Evolutionary conservation across 2,888 invertebrate genomes (phyloP).

Genomic region (Nymphalis urticae): DNA sequence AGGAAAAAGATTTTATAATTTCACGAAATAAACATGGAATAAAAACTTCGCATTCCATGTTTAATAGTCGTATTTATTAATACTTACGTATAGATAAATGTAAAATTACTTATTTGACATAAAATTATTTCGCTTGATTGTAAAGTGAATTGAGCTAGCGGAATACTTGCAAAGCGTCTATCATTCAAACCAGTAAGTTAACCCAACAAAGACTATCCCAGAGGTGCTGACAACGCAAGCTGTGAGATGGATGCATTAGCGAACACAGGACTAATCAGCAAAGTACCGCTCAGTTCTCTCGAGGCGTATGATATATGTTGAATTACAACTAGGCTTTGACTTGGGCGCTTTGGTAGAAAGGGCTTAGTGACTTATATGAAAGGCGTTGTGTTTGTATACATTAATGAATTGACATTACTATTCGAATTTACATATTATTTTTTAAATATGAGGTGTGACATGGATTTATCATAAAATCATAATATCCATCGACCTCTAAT

Average conservation of each 20-base stretch:
- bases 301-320: slow-evolving; percentile 36
- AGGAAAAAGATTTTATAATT: no score
- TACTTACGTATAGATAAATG: no score
- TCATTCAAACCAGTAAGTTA: slow-evolving; percentile 27
- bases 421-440: not conserved
- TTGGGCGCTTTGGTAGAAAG: slow-evolving; percentile 13
- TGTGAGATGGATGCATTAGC: slow-evolving; percentile 44
- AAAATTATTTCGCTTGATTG: no score
- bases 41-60: no score
- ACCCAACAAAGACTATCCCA: slow-evolving; percentile 38
- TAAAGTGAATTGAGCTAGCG: not conserved
- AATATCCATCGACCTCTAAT: no score
- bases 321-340: slow-evolving; percentile 35
- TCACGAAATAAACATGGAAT: no score
- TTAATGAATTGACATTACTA: not conserved
- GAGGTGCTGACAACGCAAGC: slow-evolving; percentile 35
- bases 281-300: slow-evolving; percentile 31
- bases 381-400: not conserved
- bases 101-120: not conserved
- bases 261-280: slow-evolving; percentile 40
- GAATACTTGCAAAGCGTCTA: not conserved
- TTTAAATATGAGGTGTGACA: not conserved
- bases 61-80: no score
- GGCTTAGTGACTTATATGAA: slow-evolving; percentile 9
- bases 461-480: no score